Evolutionary conservation across 1,140 invertebrate species (phyloP).

Genomic region (Microplitis mediator): DNA sequence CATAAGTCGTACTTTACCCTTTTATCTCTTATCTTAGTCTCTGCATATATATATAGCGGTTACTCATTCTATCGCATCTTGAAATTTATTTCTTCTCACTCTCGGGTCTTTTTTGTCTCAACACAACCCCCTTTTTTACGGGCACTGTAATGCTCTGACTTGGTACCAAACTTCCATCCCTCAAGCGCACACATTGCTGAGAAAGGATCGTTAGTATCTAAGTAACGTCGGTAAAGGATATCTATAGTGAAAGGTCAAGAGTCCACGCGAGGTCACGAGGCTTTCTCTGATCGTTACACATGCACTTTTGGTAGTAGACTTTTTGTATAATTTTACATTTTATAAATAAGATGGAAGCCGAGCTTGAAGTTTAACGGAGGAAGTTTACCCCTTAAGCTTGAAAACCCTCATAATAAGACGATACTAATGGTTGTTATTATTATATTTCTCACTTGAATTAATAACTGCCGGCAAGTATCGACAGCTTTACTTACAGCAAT

Average conservation of each 20-base stretch:
- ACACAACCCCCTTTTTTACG: not conserved
- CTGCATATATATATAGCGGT: not conserved
- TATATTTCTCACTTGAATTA: not conserved
- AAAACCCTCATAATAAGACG: no score
- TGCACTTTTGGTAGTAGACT: slow-evolving; percentile 31
- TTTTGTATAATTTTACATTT: slow-evolving; percentile 36
- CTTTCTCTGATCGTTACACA: slow-evolving; percentile 4
- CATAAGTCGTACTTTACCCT: slow-evolving; percentile 39
- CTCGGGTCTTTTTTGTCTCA: not conserved
- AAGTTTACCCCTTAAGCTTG: no score
- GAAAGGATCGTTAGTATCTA: slow-evolving; percentile 54
- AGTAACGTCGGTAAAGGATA: slow-evolving; percentile 53
- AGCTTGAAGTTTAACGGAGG: not conserved
- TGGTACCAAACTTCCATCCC: not conserved
- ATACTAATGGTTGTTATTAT: no score
- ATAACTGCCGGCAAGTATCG: not conserved
- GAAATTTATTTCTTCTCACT: not conserved
- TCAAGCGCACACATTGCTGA: slow-evolving; percentile 17
- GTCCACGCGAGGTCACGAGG: slow-evolving; percentile 47
- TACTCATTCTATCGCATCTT: not conserved
- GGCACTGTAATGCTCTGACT: not conserved
- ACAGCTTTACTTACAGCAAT: not conserved
- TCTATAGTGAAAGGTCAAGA: slow-evolving; percentile 57
- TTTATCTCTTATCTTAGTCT: slow-evolving; percentile 1
- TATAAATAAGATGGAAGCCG: not conserved